Base-by-base conservation (phyloP, 2,797 vertebrate genomes). In the Poecilia picta region DNA sequence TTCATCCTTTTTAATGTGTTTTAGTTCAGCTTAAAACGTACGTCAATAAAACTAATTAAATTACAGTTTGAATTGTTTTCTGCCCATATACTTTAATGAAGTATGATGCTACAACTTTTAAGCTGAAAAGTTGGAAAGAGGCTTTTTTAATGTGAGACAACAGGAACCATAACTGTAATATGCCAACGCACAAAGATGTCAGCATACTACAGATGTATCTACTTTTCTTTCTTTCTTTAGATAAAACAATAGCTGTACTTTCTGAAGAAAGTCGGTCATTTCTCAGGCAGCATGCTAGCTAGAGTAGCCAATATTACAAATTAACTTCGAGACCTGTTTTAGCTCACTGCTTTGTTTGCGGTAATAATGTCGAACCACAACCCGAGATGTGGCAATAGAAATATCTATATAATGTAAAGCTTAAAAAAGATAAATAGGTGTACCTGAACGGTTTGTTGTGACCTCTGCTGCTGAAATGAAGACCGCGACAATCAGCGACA, bases 381-480 rank as follows among this genome's bases (percentile, higher is more conserved):
- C 8, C 0, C 10, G 12, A 2, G 0, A 66, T 1, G 10, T 1
- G 8, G 0, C 0, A 43, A 39, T 0, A 45, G 0, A 39, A 39
- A 0, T 7, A 0, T 13, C 3, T 2, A 0, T 10, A 3, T 6
- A 0, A 31, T 2, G 5, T 8, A 28, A 5, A 25, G 15, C 8
- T 49, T 41, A 0, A 55, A 20, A 64, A 20, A 70, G 8, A 64
- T 36, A 39, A 43, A 25, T 20, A 5, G 45, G 15, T 36, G 0
- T 89, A 95, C 93, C 94, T 87, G 80, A 64, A 5, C 1, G 28
- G 68, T 72, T 90, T 93, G 91, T 91, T 92, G 81, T 95, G 94
- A 95, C 94, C 94, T 95, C 92, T 93, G 90, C 5, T 33, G 39
- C 7, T 33, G 28, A 0, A 57, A 15, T 10, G 2, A 59, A 1